Evolutionary conservation across 2,888 invertebrate species (phyloP).

Genomic region (Zaprionus bogoriensis): DNA sequence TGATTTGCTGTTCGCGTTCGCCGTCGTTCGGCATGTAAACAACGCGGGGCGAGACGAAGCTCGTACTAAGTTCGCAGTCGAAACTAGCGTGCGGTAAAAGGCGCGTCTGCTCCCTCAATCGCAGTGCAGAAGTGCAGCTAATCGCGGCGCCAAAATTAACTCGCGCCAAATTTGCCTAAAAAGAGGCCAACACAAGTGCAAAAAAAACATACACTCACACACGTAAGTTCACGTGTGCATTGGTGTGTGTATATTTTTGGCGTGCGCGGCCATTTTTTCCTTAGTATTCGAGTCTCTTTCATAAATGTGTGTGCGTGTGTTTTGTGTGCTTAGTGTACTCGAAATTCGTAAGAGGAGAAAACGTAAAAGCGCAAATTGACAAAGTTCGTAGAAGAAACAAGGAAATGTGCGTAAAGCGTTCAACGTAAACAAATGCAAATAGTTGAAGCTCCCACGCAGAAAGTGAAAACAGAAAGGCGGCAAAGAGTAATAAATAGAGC

Average conservation of each 20-base stretch:
- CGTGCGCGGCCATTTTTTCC: slow-evolving; percentile 81
- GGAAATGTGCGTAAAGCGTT: slow-evolving; percentile 46
- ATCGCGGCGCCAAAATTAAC: slow-evolving; percentile 45
- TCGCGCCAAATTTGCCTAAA: slow-evolving; percentile 52
- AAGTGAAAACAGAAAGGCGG: slow-evolving; percentile 33
- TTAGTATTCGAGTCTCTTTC: slow-evolving; percentile 42
- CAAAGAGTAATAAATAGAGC: slow-evolving; percentile 16
- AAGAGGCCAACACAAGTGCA: slow-evolving; percentile 64
- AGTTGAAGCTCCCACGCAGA: background rate
- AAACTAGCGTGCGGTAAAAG: slow-evolving; percentile 29
- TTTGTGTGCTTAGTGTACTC: slow-evolving; percentile 42
- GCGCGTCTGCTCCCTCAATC: background rate
- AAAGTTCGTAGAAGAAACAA: slow-evolving; percentile 34
- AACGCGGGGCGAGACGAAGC: slow-evolving; percentile 30
- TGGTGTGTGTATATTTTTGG: slow-evolving; percentile 73
- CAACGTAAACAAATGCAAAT: slow-evolving; percentile 38
- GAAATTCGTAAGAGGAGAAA: slow-evolving; percentile 52
- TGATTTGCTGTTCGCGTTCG: slow-evolving; percentile 54
- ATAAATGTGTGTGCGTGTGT: slow-evolving; percentile 34
- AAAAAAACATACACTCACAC: slow-evolving; percentile 46
- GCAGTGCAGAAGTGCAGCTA: slow-evolving; percentile 19
- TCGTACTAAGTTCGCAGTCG: slow-evolving; percentile 12
- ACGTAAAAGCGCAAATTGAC: slow-evolving; percentile 39
- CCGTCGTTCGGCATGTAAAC: slow-evolving; percentile 59
- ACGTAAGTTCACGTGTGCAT: slow-evolving; percentile 26